Percentiles rank a stretch among this genome's conserved stretches.
These are phyloP conservation scores for Taurulus bubalis DNA, from an alignment of 2,113 vertebrate species.

Conservation along the genomic window DNA sequence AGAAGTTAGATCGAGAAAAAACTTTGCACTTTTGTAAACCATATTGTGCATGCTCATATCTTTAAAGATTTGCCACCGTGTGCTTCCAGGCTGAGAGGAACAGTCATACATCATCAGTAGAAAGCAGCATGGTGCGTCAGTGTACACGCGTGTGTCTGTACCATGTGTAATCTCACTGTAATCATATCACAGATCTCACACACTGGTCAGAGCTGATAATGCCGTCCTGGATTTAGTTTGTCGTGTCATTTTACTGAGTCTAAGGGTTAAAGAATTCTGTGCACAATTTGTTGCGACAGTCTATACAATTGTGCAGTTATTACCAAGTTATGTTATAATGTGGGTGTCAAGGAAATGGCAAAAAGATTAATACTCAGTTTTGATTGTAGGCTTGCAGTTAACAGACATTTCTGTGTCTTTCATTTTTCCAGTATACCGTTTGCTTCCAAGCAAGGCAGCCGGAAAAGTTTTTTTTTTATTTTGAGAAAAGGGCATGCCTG, in stretches of 20 bases:
- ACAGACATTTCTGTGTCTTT: background rate
- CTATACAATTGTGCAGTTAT: background rate
- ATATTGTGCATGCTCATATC: too few species aligned
- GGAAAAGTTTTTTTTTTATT: background rate
- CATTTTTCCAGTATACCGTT: background rate
- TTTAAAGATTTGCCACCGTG: background rate
- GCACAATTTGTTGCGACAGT: background rate
- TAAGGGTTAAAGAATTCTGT: background rate
- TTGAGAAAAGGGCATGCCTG: background rate
- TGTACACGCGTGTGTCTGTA: background rate
- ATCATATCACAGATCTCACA: too few species aligned
- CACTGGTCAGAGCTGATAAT: too few species aligned
- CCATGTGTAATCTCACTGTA: too few species aligned
- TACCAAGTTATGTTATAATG: background rate
- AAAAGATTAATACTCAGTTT: background rate
- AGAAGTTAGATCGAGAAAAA: too few species aligned
- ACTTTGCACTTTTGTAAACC: too few species aligned
- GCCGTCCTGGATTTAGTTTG: background rate
- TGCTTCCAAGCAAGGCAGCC: background rate
- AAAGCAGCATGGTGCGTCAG: background rate
- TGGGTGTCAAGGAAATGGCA: background rate
- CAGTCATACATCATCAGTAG: background rate
- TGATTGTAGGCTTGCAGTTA: background rate
- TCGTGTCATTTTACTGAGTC: background rate
- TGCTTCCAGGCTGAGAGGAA: slow-evolving; percentile 1